Evolutionary conservation across 2,797 vertebrate species (phyloP).

Genomic region (Tiaroga cobitis): DNA sequence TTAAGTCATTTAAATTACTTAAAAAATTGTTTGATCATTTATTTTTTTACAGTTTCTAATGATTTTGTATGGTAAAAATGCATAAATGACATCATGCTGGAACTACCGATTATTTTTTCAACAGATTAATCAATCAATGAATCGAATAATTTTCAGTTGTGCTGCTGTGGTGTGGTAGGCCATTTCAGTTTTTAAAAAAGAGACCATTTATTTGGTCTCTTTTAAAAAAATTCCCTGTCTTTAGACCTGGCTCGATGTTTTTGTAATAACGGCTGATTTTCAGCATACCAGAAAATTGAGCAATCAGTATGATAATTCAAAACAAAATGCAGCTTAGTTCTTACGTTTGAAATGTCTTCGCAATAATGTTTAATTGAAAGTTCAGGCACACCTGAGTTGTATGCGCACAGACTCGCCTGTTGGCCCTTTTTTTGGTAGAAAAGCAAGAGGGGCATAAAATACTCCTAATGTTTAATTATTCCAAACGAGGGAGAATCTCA

Average conservation of each 20-base stretch:
- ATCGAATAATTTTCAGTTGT: not conserved
- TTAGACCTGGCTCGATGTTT: not conserved
- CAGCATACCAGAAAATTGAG: no score
- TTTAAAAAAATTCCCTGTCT: no score
- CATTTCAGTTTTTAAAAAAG: no score
- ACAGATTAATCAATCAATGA: not conserved
- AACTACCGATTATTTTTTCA: not conserved
- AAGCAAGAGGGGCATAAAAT: constrained; percentile 5
- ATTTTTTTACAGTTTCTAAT: not conserved
- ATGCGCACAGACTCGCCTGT: constrained; percentile 68
- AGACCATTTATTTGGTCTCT: no score
- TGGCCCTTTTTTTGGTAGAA: constrained; percentile 15
- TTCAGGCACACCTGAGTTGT: constrained; percentile 75
- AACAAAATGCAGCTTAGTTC: constrained; percentile 73
- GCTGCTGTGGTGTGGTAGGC: no score
- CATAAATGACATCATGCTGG: not conserved
- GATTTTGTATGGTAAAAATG: not conserved
- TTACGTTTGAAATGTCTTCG: constrained; percentile 71
- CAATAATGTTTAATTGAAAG: constrained; percentile 77
- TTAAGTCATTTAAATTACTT: no score
- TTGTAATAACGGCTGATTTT: no score
- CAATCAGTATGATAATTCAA: constrained; percentile 74
- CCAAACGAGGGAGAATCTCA: constrained; percentile 72
- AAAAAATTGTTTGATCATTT: no score
- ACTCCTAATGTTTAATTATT: constrained; percentile 76